phyloP scores from a whole-genome alignment of 2,797 vertebrate genomes.

The Salmo trutta region DNA sequence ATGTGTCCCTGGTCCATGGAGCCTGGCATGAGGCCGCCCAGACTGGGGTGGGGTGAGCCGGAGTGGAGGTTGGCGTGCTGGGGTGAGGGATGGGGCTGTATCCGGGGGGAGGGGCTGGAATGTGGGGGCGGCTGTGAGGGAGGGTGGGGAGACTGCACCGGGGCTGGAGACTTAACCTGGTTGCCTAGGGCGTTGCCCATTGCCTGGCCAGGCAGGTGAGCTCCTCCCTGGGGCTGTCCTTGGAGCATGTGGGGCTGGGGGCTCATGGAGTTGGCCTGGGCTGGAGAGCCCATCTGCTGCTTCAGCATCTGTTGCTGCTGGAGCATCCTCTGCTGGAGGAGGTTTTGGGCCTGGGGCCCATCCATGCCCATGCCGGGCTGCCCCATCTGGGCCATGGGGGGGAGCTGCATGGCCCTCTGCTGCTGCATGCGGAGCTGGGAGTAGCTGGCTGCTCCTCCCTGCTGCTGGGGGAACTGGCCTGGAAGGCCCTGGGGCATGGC shows the following conservation, averaged over 20 bases:
- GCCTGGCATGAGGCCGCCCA: constrained; percentile 88
- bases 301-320: constrained; percentile 84
- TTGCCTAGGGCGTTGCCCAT: constrained; percentile 88
- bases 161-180: constrained; percentile 96
- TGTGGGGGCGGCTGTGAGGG: constrained; percentile 93
- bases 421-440: constrained; percentile 82
- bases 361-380: constrained; percentile 90
- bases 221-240: constrained; percentile 82
- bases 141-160: constrained; percentile 94
- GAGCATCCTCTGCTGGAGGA: constrained; percentile 81
- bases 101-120: constrained; percentile 96
- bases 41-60: constrained; percentile 91
- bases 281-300: constrained; percentile 90
- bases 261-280: constrained; percentile 92
- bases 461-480: constrained; percentile 74
- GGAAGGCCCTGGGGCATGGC: constrained; percentile 75
- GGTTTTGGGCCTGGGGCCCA: constrained; percentile 80
- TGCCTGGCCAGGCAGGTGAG: constrained; percentile 87
- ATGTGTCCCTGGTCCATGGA: constrained; percentile 94
- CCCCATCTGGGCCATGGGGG: constrained; percentile 87
- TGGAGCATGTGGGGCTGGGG: constrained; percentile 96
- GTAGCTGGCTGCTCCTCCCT: constrained; percentile 79
- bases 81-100: constrained; percentile 94
- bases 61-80: constrained; percentile 90
- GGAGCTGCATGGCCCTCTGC: constrained; percentile 91